Conservation (phyloP, 2,797 vertebrate genomes). For the Eospalax fontanierii region DNA sequence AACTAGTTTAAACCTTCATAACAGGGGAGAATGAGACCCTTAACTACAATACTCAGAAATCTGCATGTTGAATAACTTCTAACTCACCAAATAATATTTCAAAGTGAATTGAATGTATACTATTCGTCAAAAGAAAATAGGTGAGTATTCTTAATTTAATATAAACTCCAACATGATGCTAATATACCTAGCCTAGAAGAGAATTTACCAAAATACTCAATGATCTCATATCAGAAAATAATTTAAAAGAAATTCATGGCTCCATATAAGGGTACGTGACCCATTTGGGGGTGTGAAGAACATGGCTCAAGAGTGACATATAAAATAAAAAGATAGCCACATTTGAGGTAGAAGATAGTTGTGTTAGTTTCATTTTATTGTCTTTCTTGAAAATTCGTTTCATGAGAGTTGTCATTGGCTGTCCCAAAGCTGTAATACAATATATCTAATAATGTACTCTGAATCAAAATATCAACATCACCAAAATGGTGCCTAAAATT, state of each 20-base stretch:
- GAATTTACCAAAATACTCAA: background rate
- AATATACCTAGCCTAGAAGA: background rate
- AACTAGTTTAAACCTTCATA: background rate
- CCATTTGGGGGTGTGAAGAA: background rate
- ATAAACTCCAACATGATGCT: background rate
- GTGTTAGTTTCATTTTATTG: background rate
- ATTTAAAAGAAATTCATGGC: background rate
- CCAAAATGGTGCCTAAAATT: background rate
- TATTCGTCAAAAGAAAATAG: background rate
- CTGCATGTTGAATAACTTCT: background rate
- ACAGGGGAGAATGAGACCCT: background rate
- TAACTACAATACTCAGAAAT: background rate
- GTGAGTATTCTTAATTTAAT: background rate
- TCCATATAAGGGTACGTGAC: no score
- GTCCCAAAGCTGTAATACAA: background rate
- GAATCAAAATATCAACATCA: background rate
- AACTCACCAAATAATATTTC: constrained; percentile 18
- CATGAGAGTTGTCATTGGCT: background rate
- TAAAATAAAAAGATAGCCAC: background rate
- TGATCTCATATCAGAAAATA: background rate
- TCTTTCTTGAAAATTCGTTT: background rate
- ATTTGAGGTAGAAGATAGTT: background rate
- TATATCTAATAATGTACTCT: background rate
- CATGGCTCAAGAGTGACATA: background rate
- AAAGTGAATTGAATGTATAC: background rate